These are phyloP conservation scores for Papilio aristodemus DNA, from an alignment of 1,140 invertebrate genomes.

Conservation along the genomic window DNA sequence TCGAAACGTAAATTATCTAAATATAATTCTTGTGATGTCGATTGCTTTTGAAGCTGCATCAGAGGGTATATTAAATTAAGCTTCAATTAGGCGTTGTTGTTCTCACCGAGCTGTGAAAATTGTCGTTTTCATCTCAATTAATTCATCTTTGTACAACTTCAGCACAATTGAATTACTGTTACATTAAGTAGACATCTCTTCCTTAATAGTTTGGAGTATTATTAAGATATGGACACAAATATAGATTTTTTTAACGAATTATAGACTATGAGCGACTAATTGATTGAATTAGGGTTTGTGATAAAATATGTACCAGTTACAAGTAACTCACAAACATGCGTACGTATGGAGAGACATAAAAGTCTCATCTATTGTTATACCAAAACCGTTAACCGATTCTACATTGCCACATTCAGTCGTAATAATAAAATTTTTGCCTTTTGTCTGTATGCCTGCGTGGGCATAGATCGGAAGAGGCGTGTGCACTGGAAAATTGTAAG, in stretches of 20 bases:
- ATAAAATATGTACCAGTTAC: too few relatives aligned
- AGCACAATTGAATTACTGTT: not conserved
- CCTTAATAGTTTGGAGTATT: not conserved
- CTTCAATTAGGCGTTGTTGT: slow-evolving; percentile 5
- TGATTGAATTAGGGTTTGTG: too few relatives aligned
- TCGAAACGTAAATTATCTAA: not conserved
- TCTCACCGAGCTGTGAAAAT: slow-evolving; percentile 15
- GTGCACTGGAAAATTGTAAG: not conserved
- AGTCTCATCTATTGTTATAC: too few relatives aligned
- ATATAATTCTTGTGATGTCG: not conserved
- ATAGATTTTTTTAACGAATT: not conserved
- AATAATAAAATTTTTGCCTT: not conserved
- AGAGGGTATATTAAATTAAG: slow-evolving; percentile 14
- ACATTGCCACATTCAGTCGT: too few relatives aligned
- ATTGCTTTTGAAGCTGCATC: not conserved
- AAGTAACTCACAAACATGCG: too few relatives aligned
- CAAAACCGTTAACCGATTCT: too few relatives aligned
- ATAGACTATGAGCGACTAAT: not conserved
- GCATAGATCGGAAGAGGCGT: not conserved
- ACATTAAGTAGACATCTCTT: not conserved
- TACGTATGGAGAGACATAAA: too few relatives aligned
- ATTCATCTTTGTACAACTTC: slow-evolving; percentile 3
- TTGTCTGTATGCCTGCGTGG: not conserved
- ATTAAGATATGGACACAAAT: not conserved
- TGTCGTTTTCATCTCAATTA: not conserved